Evolutionary conservation across 2,888 invertebrate species (phyloP), one percentile per base, ranked within the genome.

Genomic region (Boloria euphrosyne): DNA sequence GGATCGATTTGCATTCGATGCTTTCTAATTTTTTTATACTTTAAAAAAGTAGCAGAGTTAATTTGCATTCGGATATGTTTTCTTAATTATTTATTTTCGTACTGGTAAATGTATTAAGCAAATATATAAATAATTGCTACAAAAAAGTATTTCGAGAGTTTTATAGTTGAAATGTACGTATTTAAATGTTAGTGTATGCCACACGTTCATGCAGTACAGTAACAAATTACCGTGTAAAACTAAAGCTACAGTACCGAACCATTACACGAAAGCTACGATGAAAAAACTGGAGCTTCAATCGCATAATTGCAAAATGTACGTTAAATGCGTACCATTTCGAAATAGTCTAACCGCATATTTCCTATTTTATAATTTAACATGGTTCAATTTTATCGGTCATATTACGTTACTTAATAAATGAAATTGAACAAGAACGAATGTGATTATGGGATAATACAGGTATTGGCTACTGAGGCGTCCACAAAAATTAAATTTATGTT

Each of bases 1-100:
- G 76, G 82, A 69, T 76, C 71, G 70, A 70, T 73, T 72, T 63
- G 55, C 55, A 69, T 70, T 70, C 46, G 63, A 68, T 43, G 51
- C 61, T 66, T 71, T 68, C 54, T 54, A 59, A 44, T n/a, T 64
- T 66, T 66, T 68, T 61, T 54, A 43, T 18, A 53, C 22, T 38
- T 46, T 13, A 38, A 17, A 59, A 59, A 18, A 49, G 4, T 18
- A 14, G 31, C 31, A 59, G 3, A 18, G 7, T 38, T 14, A 4
- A 5, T 14, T 22, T 22, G 22, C 22, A 22, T 22, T 22, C 1
- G 22, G 22, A 22, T 22, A 7, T 7, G 31, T 38, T 38, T 38
- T 2, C 10, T 38, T 2, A 38, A 7, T 38, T 10, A 38, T 10
- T 38, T 10, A 10, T 10, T 38, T 10, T 38, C 10, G 10, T 38